Evolutionary conservation across 2,113 vertebrate genomes (phyloP).

Genomic region (Cynopterus brachyotis): DNA sequence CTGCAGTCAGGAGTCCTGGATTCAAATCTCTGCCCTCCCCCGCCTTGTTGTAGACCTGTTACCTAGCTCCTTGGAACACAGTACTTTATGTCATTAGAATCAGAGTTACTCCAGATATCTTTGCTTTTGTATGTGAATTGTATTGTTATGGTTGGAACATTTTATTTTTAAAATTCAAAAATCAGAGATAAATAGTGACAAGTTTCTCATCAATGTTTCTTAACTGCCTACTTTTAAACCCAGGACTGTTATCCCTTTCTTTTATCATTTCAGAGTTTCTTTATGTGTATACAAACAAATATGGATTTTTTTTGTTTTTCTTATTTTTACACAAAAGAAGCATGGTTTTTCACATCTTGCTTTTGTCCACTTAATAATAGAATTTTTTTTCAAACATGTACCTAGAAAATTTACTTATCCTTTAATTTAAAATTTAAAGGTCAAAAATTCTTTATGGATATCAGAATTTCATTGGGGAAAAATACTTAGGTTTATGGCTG

Average conservation of each 20-base stretch:
- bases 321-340: background rate
- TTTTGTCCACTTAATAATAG: background rate
- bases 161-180: background rate
- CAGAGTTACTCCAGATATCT: background rate
- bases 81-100: background rate
- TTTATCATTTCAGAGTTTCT: background rate
- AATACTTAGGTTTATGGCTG: background rate
- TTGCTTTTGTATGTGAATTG: background rate
- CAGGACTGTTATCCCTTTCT: background rate
- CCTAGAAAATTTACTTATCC: background rate
- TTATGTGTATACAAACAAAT: background rate
- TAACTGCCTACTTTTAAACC: background rate
- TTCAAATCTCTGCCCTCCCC: background rate
- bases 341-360: background rate
- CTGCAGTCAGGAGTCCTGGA: background rate
- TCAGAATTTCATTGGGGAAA: background rate
- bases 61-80: background rate
- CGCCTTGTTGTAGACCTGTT: background rate
- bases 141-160: background rate
- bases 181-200: background rate
- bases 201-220: background rate
- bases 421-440: background rate
- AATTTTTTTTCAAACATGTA: background rate
- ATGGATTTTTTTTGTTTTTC: background rate
- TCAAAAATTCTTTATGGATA: background rate